These are phyloP conservation scores for Oenanthe melanoleuca DNA, from an alignment of 2,113 vertebrate species.

Conservation along the genomic window DNA sequence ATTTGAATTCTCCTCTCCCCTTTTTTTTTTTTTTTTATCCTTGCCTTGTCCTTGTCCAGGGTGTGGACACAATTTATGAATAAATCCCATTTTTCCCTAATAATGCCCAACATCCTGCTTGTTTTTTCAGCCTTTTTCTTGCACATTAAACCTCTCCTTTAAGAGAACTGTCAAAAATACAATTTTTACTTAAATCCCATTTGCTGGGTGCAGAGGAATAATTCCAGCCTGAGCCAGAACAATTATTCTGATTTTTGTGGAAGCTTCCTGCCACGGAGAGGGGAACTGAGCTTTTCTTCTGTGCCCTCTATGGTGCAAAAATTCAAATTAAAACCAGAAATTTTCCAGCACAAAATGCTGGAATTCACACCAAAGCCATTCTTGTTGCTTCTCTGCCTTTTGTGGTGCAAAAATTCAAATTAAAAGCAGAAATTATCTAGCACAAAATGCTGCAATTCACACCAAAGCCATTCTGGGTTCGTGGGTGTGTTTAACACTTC, in stretches of 20 bases:
- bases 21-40: background rate
- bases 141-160: background rate
- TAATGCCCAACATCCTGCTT: background rate
- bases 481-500: rapidly evolving
- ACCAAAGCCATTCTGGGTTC: background rate
- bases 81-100: background rate
- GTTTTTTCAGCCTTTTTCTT: background rate
- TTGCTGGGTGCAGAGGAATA: background rate
- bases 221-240: background rate
- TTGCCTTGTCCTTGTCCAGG: too few species aligned
- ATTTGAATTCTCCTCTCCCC: background rate
- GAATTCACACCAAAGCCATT: rapidly evolving
- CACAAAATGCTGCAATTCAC: background rate
- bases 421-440: background rate
- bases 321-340: background rate
- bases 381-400: background rate
- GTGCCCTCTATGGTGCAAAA: background rate
- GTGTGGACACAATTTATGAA: background rate
- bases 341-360: background rate
- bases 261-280: background rate
- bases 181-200: background rate
- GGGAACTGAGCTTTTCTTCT: background rate
- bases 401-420: background rate
- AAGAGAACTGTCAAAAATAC: background rate
- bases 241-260: background rate